phyloP scores from a whole-genome alignment of 2,113 vertebrate genomes.

The Octodon degus region DNA sequence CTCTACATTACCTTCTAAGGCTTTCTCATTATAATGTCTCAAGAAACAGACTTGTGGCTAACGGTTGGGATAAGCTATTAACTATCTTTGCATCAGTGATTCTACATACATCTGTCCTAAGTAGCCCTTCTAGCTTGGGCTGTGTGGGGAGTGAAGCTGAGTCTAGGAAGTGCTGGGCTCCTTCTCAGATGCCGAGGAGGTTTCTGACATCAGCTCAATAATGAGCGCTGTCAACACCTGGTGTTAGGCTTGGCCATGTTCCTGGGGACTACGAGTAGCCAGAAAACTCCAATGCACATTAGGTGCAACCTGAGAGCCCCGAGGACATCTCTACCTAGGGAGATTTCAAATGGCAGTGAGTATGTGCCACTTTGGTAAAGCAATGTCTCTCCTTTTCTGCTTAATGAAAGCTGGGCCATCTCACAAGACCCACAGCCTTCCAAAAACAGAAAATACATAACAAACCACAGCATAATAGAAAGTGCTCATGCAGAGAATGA shows the following conservation, averaged over 20 bases:
- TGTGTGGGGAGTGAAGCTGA: background rate
- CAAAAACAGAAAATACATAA: constrained; percentile 16
- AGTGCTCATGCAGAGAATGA: background rate
- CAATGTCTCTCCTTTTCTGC: background rate
- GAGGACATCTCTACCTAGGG: background rate
- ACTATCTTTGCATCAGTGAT: background rate
- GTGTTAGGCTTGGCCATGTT: background rate
- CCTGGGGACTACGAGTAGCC: background rate
- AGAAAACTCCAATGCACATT: background rate
- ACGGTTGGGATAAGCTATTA: background rate
- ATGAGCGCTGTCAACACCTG: background rate
- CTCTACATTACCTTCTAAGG: background rate
- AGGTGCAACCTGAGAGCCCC: background rate
- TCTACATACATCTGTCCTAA: background rate
- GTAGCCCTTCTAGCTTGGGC: too few species aligned
- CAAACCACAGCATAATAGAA: background rate
- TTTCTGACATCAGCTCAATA: background rate
- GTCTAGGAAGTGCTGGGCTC: background rate
- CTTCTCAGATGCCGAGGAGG: background rate
- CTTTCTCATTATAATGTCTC: background rate
- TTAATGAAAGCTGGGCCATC: background rate
- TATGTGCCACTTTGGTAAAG: background rate
- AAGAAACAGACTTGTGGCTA: background rate
- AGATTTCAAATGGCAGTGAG: background rate
- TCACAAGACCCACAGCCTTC: constrained; percentile 7